Evolutionary conservation across 2,113 vertebrate genomes (phyloP).

Genomic region (Sinocyclocheilus anshuiensis): DNA sequence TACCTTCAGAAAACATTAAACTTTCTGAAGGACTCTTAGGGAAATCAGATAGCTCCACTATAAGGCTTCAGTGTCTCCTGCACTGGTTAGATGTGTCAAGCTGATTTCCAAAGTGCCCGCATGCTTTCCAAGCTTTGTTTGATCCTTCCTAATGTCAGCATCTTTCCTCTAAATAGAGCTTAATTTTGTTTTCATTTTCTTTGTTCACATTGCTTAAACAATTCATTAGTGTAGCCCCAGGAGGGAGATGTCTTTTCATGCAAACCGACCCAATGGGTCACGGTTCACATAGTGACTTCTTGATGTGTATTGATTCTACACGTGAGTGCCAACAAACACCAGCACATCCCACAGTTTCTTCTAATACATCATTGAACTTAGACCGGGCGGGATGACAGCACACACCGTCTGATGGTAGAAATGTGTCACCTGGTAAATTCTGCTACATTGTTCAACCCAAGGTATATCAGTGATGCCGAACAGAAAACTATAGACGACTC

Average conservation of each 20-base stretch:
- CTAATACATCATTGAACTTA: background rate
- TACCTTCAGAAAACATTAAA: background rate
- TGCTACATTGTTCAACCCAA: background rate
- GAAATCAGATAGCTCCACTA: slow-evolving; percentile 1
- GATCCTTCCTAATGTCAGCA: slow-evolving; percentile 17
- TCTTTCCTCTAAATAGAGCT: slow-evolving; percentile 49
- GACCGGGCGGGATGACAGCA: background rate
- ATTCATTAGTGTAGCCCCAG: slow-evolving; percentile 3
- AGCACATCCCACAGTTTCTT: background rate
- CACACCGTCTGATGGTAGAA: background rate
- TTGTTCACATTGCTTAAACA: slow-evolving; percentile 39
- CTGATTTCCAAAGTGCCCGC: slow-evolving; percentile 19
- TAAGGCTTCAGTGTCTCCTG: background rate
- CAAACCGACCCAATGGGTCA: slow-evolving; percentile 20
- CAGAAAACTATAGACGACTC: background rate
- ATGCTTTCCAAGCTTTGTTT: slow-evolving; percentile 24
- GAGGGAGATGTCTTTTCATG: slow-evolving; percentile 23
- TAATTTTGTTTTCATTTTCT: slow-evolving; percentile 56
- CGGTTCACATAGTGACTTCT: background rate
- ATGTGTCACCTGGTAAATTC: background rate
- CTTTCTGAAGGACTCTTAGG: background rate
- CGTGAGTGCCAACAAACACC: background rate
- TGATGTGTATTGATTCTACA: background rate
- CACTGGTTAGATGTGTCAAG: background rate
- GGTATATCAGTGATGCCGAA: background rate